Conservation (phyloP, 2,797 vertebrate genomes). For the Caiman crocodilus region DNA sequence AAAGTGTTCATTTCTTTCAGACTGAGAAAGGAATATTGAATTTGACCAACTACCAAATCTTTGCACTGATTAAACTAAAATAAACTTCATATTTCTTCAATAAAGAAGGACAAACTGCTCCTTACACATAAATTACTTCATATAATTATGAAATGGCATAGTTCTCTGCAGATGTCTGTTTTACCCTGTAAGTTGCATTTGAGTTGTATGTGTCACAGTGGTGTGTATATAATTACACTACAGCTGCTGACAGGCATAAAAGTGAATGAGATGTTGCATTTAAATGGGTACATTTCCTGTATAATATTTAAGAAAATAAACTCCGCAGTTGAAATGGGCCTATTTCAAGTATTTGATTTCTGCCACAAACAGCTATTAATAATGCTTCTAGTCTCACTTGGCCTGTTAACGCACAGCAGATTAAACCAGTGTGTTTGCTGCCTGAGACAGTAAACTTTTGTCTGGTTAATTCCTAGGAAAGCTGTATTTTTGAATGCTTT, state of each 20-base stretch:
- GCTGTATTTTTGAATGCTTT: background rate
- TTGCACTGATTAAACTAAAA: background rate
- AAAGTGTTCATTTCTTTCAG: background rate
- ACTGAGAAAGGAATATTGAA: background rate
- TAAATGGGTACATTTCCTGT: conserved; percentile 12
- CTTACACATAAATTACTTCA: background rate
- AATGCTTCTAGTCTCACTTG: background rate
- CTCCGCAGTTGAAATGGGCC: background rate
- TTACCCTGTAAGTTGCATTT: background rate
- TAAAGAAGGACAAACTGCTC: background rate
- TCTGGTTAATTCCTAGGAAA: background rate
- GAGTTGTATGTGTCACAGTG: background rate
- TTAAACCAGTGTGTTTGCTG: background rate
- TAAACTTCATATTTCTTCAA: background rate
- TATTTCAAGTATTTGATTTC: conserved; percentile 38
- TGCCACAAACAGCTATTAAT: conserved; percentile 4
- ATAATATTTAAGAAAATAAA: conserved; percentile 49
- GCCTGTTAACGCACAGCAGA: background rate
- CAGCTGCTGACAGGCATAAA: conserved; percentile 18
- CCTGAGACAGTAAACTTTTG: background rate
- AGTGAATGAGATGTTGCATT: conserved; percentile 44
- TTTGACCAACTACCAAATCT: background rate
- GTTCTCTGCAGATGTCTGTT: background rate
- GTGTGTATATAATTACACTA: background rate
- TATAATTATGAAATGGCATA: background rate